phyloP scores from a whole-genome alignment of 2,113 vertebrate species.

The Gymnocephalus cernua region DNA sequence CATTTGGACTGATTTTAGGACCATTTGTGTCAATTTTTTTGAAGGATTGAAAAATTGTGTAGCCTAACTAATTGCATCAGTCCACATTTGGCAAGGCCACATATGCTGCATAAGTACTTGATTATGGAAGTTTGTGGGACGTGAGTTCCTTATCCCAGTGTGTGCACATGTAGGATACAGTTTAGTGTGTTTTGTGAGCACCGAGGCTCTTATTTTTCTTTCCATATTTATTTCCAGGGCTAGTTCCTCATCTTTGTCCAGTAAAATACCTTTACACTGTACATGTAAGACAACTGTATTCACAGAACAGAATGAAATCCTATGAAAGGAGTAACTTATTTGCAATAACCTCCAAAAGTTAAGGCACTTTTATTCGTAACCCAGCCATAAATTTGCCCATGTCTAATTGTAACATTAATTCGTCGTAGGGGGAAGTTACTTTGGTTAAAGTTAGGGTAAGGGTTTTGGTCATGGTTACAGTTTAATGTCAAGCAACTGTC shows the following conservation, averaged over 20 bases:
- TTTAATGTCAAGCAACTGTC: conserved; percentile 32
- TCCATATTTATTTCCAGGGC: conserved; percentile 39
- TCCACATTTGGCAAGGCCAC: conserved; percentile 48
- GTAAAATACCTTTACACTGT: conserved; percentile 13
- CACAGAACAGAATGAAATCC: background rate
- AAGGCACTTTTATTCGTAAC: conserved; percentile 1
- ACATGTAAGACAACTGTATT: background rate
- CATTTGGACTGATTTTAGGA: conserved; percentile 42
- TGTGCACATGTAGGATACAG: conserved; percentile 24
- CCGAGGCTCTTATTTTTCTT: background rate
- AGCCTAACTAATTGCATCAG: conserved; percentile 67
- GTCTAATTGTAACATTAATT: conserved; percentile 19
- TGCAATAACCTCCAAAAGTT: background rate
- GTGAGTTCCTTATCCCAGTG: conserved; percentile 31
- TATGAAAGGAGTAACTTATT: background rate
- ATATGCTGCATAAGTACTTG: conserved; percentile 49
- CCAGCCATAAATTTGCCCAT: conserved; percentile 20
- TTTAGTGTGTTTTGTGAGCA: conserved; percentile 13
- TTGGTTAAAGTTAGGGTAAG: conserved; percentile 23
- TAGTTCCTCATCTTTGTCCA: conserved; percentile 20
- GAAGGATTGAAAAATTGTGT: conserved; percentile 60
- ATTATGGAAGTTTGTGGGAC: conserved; percentile 59
- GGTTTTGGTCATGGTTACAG: conserved; percentile 21
- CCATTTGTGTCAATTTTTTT: conserved; percentile 50
- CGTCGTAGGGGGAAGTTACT: conserved; percentile 1